Evolutionary conservation across 1,140 invertebrate species (phyloP), one percentile per base, ranked within the genome.

Genomic region (Holotrichia oblita): DNA sequence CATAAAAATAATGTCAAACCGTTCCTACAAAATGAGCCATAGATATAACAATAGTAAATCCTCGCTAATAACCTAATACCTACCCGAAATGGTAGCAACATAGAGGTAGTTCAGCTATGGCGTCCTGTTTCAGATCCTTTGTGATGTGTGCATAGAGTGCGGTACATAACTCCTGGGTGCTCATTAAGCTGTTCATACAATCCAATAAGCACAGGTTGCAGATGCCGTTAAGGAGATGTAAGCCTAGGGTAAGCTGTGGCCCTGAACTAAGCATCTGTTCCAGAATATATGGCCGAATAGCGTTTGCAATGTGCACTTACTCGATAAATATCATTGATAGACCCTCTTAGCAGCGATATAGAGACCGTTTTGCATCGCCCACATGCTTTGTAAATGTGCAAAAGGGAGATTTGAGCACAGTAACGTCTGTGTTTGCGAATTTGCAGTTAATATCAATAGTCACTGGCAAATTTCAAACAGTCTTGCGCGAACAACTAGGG

Each of bases 161-260:
- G 27, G 61, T 69, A 69, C 61, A 69, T 34, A 69, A 69, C 22
- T 69, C 22, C 61, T 22, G 61, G 61, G 22, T 69, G 22, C 61
- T 69, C 20, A 69, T 69, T 69, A 69, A 69, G 61, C 61, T 14
- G 61, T 69, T 69, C 61, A 69, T 69, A 27, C 61, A 69, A 69
- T 69, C 61, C 61, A 69, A 69, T 69, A 69, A 69, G 61, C 61
- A 69, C 61, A 69, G 61, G 61, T 69, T 69, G 61, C 61, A 69
- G 61, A 69, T 69, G 61, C 61, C 22, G 61, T 69, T 69, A 69
- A 69, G 61, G 61, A 69, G 61, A 34, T 22, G 22, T 69, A 69
- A 69, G 61, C 61, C 27, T 34, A 6, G 61, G 22, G 61, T 69
- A 69, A 69, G 61, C 61, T 20, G 12, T 34, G 8, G 22, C 61